Evolutionary conservation across 2,113 vertebrate genomes (phyloP).

Genomic region (Sinosuthora webbiana): DNA sequence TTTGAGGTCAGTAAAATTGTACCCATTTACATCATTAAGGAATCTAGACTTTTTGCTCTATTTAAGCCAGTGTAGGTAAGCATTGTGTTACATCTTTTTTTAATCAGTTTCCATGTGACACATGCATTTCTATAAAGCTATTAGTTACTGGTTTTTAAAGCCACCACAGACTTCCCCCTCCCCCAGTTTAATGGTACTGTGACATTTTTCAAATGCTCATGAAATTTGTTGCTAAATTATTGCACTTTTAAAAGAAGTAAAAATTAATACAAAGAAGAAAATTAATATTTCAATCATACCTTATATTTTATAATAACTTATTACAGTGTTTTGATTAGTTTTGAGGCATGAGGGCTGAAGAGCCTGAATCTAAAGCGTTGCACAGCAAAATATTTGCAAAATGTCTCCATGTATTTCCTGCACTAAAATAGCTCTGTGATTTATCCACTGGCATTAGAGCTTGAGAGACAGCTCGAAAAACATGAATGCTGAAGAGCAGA

Average conservation of each 20-base stretch:
- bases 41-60: not conserved
- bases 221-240: not conserved
- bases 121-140: not conserved
- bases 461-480: not conserved
- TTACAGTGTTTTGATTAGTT: not conserved
- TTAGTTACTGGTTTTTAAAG: not conserved
- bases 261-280: not conserved
- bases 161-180: not conserved
- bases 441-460: slow-evolving; percentile 7
- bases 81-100: not conserved
- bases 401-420: slow-evolving; percentile 1
- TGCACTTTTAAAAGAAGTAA: slow-evolving; percentile 15
- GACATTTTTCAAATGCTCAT: not conserved
- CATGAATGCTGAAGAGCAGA: not conserved
- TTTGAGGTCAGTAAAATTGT: not conserved
- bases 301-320: slow-evolving; percentile 39
- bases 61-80: not conserved
- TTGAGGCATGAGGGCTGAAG: slow-evolving; percentile 9
- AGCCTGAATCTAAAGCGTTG: not conserved
- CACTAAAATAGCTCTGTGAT: slow-evolving; percentile 15
- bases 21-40: not conserved
- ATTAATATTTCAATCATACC: not conserved
- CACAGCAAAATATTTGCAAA: not conserved
- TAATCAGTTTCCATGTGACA: not conserved
- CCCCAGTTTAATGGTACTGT: slow-evolving; percentile 9